Base-by-base conservation (phyloP, 2,888 invertebrate genomes). In the Tolmerus cingulatus region DNA sequence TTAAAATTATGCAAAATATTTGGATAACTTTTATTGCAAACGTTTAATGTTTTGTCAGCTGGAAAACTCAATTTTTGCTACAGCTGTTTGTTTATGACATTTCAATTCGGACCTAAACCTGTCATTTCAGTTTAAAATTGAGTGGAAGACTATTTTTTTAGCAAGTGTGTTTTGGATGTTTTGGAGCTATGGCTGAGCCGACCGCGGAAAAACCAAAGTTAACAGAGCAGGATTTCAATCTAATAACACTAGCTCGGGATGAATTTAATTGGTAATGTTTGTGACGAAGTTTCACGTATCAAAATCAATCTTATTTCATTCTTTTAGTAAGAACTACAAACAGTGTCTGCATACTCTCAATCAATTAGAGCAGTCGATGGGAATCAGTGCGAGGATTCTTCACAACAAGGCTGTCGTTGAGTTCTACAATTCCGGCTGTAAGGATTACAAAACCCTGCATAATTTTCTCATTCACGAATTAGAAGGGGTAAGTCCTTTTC, bases 381-480 rank as follows among this genome's bases (percentile, higher is more conserved):
- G 91, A 74, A 89, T 88, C 5, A 89, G 74, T 57, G 87, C 89
- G 19, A 91, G 91, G 55, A 88, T 87, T 12, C 27, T 30, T 16
- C 46, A 87, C 55, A 98, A 98, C 91, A 96, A 96, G 92, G 95
- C 96, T 37, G 95, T 98, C 0, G 95, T 95, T 0, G 97, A 97
- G 90, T 97, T 96, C 92, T 97, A 96, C 91, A 95, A 95, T 88
- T 94, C 94, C 87, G 96, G 95, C 79, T 94, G 96, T 90, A 96
- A 95, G 89, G 96, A 96, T 90, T 95, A 96, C 16, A 96, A 96
- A 86, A 94, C 94, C 86, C 95, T 97, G 90, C 94, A 95, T 88
- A 95, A 95, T 90, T 94, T 94, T 85, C 93, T 66, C 19, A 19
- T 12, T 14, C 19, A 66, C 27, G 66, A 66, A 66, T 27, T 97